Conservation (phyloP, 2,797 vertebrate species). For the Graptemys geographica region DNA sequence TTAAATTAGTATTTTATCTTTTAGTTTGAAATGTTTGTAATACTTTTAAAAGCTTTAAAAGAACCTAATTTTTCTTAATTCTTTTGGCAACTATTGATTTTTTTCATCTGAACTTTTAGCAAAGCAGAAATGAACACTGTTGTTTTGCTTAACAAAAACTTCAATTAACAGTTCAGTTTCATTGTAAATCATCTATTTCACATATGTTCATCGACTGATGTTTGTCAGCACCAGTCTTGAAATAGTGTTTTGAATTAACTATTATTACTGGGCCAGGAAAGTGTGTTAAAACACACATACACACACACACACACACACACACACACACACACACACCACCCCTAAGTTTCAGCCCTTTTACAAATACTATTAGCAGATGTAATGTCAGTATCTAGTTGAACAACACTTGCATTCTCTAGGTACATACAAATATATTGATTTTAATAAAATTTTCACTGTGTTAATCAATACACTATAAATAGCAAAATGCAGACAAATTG, state of each 20-base stretch:
- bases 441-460: background rate
- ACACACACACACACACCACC: background rate
- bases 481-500: background rate
- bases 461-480: background rate
- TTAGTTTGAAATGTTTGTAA: slow-evolving; percentile 33
- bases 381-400: background rate
- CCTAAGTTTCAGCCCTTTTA: background rate
- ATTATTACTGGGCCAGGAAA: background rate
- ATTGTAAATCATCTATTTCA: background rate
- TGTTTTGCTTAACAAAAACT: background rate
- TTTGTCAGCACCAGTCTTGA: background rate
- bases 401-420: background rate
- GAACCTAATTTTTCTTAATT: background rate
- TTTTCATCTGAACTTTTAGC: background rate
- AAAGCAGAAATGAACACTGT: background rate
- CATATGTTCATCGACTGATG: background rate
- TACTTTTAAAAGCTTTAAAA: background rate
- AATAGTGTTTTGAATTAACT: background rate
- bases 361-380: background rate
- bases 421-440: background rate
- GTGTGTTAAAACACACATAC: background rate
- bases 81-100: background rate
- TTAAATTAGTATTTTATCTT: background rate
- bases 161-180: background rate
- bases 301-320: background rate